phyloP scores from a whole-genome alignment of 2,113 vertebrate genomes.

The Alexandromys fortis region DNA sequence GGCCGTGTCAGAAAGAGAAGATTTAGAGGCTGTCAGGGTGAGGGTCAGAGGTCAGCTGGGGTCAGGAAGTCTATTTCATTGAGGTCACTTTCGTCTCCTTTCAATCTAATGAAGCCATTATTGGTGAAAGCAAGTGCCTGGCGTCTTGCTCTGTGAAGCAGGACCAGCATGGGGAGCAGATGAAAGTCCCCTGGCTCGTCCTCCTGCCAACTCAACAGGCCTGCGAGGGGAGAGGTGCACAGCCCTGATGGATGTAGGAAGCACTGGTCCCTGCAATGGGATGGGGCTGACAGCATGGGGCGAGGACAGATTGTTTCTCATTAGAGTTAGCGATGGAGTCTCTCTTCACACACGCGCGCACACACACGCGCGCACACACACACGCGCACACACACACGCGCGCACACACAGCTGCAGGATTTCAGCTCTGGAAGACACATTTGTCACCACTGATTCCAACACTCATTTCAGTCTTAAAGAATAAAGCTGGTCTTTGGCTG shows the following conservation, averaged over 20 bases:
- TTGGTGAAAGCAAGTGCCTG: slow-evolving; percentile 85
- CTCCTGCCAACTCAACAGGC: slow-evolving; percentile 72
- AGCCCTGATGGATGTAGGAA: slow-evolving; percentile 49
- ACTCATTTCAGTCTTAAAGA: slow-evolving; percentile 28
- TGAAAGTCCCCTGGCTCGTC: slow-evolving; percentile 78
- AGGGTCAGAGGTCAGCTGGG: slow-evolving; percentile 88
- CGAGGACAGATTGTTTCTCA: slow-evolving; percentile 30
- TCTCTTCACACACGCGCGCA: neutral
- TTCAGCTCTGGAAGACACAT: slow-evolving; percentile 29
- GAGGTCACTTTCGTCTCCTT: slow-evolving; percentile 89
- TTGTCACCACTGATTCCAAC: slow-evolving; percentile 36
- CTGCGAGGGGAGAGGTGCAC: slow-evolving; percentile 59
- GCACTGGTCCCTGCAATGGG: slow-evolving; percentile 27
- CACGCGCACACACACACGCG: neutral
- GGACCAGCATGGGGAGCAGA: slow-evolving; percentile 66
- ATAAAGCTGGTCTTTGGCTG: neutral
- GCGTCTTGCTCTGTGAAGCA: slow-evolving; percentile 84
- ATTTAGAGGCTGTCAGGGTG: slow-evolving; percentile 90
- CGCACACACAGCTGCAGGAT: slow-evolving; percentile 8
- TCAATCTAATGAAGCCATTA: slow-evolving; percentile 91
- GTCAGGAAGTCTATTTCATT: slow-evolving; percentile 90
- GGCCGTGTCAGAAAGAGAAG: slow-evolving; percentile 82
- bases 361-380: neutral
- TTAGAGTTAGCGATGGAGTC: neutral
- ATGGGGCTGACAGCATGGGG: slow-evolving; percentile 37